Conservation (phyloP, 2,888 invertebrate genomes). For the Sminthurides aquaticus region DNA sequence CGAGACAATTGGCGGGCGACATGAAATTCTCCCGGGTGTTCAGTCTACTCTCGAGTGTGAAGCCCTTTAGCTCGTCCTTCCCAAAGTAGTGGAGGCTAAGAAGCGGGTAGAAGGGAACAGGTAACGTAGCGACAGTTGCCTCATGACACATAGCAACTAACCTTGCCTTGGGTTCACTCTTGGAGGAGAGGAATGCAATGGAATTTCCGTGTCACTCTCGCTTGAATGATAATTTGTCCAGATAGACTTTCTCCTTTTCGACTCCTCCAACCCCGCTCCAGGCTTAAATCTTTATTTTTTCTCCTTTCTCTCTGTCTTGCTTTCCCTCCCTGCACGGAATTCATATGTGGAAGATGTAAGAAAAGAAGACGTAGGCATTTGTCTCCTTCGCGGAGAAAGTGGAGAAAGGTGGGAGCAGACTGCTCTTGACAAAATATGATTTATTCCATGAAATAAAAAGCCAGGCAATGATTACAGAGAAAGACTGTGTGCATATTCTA, state of each 20-base stretch:
- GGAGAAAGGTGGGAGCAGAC: no score
- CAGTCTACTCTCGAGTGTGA: background rate
- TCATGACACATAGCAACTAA: no score
- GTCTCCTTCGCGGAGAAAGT: background rate
- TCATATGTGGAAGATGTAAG: background rate
- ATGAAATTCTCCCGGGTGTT: background rate
- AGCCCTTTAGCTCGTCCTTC: background rate
- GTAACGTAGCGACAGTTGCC: background rate
- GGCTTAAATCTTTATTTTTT: background rate
- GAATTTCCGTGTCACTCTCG: constrained; percentile 41
- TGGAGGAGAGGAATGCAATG: constrained; percentile 22
- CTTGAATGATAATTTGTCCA: constrained; percentile 41
- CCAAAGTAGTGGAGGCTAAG: background rate
- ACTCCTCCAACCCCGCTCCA: background rate
- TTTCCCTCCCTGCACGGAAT: background rate
- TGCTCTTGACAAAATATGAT: background rate
- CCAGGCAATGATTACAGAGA: background rate
- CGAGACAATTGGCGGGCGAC: background rate
- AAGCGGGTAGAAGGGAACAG: background rate
- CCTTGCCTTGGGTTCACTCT: background rate
- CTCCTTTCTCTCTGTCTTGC: background rate
- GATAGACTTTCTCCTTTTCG: constrained; percentile 6
- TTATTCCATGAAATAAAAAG: background rate
- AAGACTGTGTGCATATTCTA: no score
- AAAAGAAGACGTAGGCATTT: background rate